Conservation (phyloP, 2,113 vertebrate species). For the Corythoichthys intestinalis region DNA sequence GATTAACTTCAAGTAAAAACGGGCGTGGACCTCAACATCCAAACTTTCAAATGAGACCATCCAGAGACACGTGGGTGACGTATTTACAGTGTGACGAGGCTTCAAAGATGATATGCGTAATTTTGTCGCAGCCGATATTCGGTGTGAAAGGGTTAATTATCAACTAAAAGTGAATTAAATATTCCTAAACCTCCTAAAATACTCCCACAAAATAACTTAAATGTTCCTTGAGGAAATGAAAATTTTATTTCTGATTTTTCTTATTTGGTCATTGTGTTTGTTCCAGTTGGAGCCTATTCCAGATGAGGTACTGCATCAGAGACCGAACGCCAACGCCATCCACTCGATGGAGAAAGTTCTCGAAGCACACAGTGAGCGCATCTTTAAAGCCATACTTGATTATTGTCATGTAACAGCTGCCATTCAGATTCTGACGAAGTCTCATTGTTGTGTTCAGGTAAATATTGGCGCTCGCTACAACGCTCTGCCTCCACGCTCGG, state of each 20-base stretch:
- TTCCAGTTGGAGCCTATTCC: slow-evolving; percentile 80
- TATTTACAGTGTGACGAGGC: too few relatives aligned
- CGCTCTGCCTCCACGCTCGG: slow-evolving; percentile 78
- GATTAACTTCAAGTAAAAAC: too few relatives aligned
- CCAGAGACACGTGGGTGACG: too few relatives aligned
- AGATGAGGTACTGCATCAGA: slow-evolving; percentile 85
- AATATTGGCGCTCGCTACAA: slow-evolving; percentile 90
- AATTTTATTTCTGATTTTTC: not conserved
- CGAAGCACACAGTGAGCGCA: slow-evolving; percentile 86
- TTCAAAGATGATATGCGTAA: too few relatives aligned
- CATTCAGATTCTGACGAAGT: not conserved
- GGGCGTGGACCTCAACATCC: too few relatives aligned
- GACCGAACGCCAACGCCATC: slow-evolving; percentile 85
- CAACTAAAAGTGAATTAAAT: too few relatives aligned
- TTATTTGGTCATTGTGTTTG: not conserved
- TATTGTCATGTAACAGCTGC: not conserved
- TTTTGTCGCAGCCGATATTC: too few relatives aligned
- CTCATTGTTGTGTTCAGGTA: slow-evolving; percentile 70
- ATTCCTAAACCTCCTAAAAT: too few relatives aligned
- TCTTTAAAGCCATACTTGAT: not conserved
- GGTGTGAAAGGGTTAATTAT: too few relatives aligned
- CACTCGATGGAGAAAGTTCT: slow-evolving; percentile 94
- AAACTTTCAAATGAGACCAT: too few relatives aligned
- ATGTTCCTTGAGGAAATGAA: too few relatives aligned
- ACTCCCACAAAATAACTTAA: too few relatives aligned